Base-by-base conservation (phyloP, 1,140 invertebrate genomes). In the Eumaeus atala region DNA sequence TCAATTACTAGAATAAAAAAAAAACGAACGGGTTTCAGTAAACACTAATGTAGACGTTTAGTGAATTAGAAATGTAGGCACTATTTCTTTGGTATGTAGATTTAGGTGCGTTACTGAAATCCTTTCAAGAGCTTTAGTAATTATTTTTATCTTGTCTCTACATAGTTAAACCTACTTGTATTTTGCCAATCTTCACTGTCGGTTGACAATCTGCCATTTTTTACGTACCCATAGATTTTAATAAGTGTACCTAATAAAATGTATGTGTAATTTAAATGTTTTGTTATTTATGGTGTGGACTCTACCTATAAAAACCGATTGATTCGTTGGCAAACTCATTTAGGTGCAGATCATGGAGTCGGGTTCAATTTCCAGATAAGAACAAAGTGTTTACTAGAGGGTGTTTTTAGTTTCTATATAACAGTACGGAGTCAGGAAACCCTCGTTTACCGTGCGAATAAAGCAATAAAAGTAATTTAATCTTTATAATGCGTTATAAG, bases 241-340 rank as follows among this genome's bases (percentile, higher is more conserved):
- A 82, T 82, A 82, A 76, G 70, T 81, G 68, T 85, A 85, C 74
- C n/a, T n/a, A n/a, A n/a, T n/a, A 81, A 83, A 83, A 82, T 75
- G 67, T 83, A 81, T 81, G 73, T 84, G 70, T 75, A 79, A 72
- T 62, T 51, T 63, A 58, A n/a, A n/a, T 21, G 7, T 38, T 57
- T 56, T 60, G 66, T 72, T 73, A 77, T 69, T 76, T 75, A 49
- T 49, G 33, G 12, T 36, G 10, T 21, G 44, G 1, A 38, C 6
- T 34, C 10, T 55, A 21, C n/a, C 9, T 38, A 40, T 28, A 28
- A 28, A 28, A 28, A 28, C 21, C 6, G 21, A 28, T 28, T 28
- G 21, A 28, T 28, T 14, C 8, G 7, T 0, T 5, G 14, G 5
- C 17, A 1, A 11, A 14, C 2, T 12, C 14, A 17, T 44, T 28